phyloP scores from a whole-genome alignment of 1,140 invertebrate species.

The Sitophilus oryzae region DNA sequence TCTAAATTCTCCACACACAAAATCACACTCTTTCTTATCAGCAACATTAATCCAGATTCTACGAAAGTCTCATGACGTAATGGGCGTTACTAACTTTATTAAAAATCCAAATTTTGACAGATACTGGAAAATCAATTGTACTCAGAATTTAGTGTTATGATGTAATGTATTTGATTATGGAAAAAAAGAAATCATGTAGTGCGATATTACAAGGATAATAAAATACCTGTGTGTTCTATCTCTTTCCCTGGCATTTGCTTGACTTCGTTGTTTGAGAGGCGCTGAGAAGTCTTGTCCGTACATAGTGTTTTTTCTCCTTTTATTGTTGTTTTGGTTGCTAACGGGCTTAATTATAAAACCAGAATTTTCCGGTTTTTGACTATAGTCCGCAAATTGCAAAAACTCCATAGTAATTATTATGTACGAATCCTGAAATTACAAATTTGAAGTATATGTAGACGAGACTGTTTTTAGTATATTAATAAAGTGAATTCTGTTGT shows the following conservation, averaged over 20 bases:
- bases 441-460: too few relatives aligned
- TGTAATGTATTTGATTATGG: neutral
- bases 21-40: too few relatives aligned
- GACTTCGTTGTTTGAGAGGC: slow-evolving; percentile 53
- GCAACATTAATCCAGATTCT: too few relatives aligned
- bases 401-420: neutral
- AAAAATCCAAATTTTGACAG: too few relatives aligned
- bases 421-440: too few relatives aligned
- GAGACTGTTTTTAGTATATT: too few relatives aligned
- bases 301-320: slow-evolving; percentile 9
- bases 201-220: slow-evolving; percentile 7
- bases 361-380: neutral
- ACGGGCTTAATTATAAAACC: neutral
- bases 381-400: neutral
- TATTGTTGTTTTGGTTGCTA: slow-evolving; percentile 1
- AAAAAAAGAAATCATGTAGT: too few relatives aligned
- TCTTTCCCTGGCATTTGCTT: slow-evolving; percentile 67
- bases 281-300: slow-evolving; percentile 12
- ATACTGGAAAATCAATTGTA: too few relatives aligned
- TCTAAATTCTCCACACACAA: too few relatives aligned
- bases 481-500: too few relatives aligned
- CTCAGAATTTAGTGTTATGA: too few relatives aligned
- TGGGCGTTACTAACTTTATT: neutral
- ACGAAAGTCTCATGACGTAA: too few relatives aligned
- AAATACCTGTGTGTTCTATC: slow-evolving; percentile 70